phyloP scores from a whole-genome alignment of 2,888 invertebrate species.

The Scaptomyza parva region DNA sequence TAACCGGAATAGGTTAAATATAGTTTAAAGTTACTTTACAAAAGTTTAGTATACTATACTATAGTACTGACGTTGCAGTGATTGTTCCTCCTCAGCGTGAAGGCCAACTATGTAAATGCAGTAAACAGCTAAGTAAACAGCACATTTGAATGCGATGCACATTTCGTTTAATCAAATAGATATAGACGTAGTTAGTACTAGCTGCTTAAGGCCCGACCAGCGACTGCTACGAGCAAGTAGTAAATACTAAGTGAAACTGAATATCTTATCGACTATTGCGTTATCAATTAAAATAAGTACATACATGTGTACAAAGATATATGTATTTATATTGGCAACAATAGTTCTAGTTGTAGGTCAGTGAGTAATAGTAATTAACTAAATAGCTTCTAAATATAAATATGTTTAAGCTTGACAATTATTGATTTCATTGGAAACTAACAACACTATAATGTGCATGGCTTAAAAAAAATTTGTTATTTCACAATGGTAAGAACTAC shows the following conservation, averaged over 20 bases:
- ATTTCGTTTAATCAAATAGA: conserved; percentile 33
- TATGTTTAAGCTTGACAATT: no score
- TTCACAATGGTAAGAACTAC: background rate
- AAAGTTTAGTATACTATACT: background rate
- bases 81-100: conserved; percentile 8
- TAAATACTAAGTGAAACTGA: background rate
- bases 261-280: conserved; percentile 41
- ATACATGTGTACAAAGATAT: background rate
- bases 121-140: conserved; percentile 34
- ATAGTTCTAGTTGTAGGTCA: background rate
- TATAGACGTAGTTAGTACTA: conserved; percentile 10
- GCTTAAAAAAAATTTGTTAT: background rate
- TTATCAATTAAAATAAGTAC: conserved; percentile 23
- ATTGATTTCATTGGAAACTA: no score
- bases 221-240: conserved; percentile 20
- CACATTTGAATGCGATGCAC: conserved; percentile 38
- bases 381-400: background rate
- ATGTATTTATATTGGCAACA: conserved; percentile 5
- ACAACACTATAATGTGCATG: no score
- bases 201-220: conserved; percentile 14
- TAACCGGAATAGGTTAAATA: conserved; percentile 7
- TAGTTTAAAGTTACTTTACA: background rate
- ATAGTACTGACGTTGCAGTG: conserved; percentile 29
- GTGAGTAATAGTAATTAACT: background rate
- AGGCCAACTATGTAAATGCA: conserved; percentile 23